Evolutionary conservation across 2,113 vertebrate genomes (phyloP), one percentile per base, ranked within the genome.

Genomic region (Oncorhynchus gorbuscha): DNA sequence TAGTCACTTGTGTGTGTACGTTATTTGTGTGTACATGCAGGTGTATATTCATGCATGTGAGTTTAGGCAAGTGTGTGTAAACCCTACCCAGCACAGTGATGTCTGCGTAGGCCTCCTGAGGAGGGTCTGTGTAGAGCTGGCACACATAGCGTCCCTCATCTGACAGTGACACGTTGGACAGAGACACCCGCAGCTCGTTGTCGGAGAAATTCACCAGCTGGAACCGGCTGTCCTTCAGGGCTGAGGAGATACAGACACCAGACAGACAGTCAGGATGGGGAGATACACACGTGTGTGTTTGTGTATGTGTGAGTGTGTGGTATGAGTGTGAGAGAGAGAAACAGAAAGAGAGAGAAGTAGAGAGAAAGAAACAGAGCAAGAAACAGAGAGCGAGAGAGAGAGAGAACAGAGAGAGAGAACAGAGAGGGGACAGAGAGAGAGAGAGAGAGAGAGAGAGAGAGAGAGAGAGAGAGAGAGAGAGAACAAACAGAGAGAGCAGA

Each of bases 181-280:
- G 85, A 4, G 97, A 99, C 81, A 99, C 98, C 55, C 95, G 94
- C 76, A 99, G 95, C 91, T 99, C 98, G 51, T 97, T 99, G 95
- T 97, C 98, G 74, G 98, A 97, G 94, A 99, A 99, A 94, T 99
- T 99, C 92, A 99, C 96, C 94, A 99, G 91, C 95, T 99, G 98
- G 93, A 99, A 99, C 86, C 98, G 94, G 93, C 96, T 97, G 95
- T 99, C 98, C 93, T 99, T 99, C 92, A 99, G 90, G 16, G 98
- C 98, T 99, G 95, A 72, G 83, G 84, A 85, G 81, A 86, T 79
- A 90, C 69, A 89, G 69, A 78, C 30, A 80, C 88, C 79, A 87
- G 79, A 79, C 79, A 87, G 83, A 86, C 74, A 76, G 81, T 84
- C 61, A 88, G 79, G 82, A 77, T 26, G 8, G 7, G 64, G 48